These are phyloP conservation scores for Okapia johnstoni DNA, from an alignment of 2,113 vertebrate genomes.

Conservation along the genomic window DNA sequence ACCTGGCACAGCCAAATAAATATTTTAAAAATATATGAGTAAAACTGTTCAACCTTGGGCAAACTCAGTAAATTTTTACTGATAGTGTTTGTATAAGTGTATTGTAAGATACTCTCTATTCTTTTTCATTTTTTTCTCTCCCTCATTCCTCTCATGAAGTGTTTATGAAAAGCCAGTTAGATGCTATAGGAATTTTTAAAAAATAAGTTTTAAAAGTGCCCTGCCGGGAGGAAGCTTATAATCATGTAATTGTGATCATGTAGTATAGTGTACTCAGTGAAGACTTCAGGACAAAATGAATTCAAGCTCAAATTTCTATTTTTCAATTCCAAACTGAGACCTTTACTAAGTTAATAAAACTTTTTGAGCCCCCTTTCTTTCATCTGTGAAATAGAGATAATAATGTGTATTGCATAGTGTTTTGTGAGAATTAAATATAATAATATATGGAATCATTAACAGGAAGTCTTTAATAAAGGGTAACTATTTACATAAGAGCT, in stretches of 20 bases:
- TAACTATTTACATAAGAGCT: neutral
- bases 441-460: neutral
- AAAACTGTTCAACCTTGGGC: neutral
- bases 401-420: neutral
- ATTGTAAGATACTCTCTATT: neutral
- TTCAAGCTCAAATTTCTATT: neutral
- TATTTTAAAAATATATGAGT: neutral
- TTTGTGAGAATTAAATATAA: neutral
- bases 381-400: neutral
- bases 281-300: neutral
- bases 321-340: neutral
- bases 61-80: neutral
- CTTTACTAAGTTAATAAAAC: neutral
- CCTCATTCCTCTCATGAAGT: neutral
- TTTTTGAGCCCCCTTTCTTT: neutral
- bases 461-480: neutral
- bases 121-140: neutral
- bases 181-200: neutral
- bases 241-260: neutral
- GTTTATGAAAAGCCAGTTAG: neutral
- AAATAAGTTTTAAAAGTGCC: neutral
- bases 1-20: neutral
- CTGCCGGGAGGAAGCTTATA: neutral
- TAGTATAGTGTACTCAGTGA: neutral
- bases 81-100: neutral